Percentiles rank a stretch among this genome's conserved stretches.
Evolutionary conservation across 2,797 vertebrate genomes (phyloP).

Genomic region (Selene dorsalis): DNA sequence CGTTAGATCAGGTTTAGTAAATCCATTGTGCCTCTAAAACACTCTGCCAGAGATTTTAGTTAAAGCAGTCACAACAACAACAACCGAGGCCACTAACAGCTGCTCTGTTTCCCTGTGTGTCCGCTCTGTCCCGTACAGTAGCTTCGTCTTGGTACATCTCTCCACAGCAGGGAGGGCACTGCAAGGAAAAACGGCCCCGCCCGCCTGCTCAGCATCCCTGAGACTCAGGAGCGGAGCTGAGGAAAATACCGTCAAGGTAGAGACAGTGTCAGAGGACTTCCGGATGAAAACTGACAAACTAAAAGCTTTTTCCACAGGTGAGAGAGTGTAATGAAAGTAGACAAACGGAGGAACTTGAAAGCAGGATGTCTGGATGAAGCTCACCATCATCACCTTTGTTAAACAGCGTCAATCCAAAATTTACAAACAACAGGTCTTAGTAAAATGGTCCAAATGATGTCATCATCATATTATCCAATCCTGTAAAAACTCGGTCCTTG

Average conservation of each 20-base stretch:
- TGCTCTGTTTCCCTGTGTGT: slow-evolving; percentile 29
- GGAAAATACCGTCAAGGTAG: slow-evolving; percentile 56
- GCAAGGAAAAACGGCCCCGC: slow-evolving; percentile 80
- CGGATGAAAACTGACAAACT: not conserved
- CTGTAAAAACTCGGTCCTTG: too few relatives aligned
- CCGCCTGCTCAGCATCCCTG: slow-evolving; percentile 80
- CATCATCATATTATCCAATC: too few relatives aligned
- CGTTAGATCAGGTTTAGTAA: slow-evolving; percentile 42
- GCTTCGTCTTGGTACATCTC: slow-evolving; percentile 64
- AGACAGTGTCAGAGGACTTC: not conserved
- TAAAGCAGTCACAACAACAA: not conserved
- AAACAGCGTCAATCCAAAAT: too few relatives aligned
- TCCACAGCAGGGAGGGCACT: slow-evolving; percentile 59
- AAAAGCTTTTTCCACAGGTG: not conserved
- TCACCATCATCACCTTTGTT: too few relatives aligned
- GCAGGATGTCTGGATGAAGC: too few relatives aligned
- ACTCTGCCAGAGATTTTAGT: not conserved
- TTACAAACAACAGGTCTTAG: too few relatives aligned
- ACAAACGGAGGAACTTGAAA: rapidly evolving
- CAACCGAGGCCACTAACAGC: not conserved
- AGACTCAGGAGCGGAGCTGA: slow-evolving; percentile 28
- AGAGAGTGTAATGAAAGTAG: not conserved
- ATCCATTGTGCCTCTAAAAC: slow-evolving; percentile 53
- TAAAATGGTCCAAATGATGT: too few relatives aligned
- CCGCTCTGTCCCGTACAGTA: slow-evolving; percentile 44